Conservation (phyloP, 2,797 vertebrate species). For the Enteromius anoplus region DNA sequence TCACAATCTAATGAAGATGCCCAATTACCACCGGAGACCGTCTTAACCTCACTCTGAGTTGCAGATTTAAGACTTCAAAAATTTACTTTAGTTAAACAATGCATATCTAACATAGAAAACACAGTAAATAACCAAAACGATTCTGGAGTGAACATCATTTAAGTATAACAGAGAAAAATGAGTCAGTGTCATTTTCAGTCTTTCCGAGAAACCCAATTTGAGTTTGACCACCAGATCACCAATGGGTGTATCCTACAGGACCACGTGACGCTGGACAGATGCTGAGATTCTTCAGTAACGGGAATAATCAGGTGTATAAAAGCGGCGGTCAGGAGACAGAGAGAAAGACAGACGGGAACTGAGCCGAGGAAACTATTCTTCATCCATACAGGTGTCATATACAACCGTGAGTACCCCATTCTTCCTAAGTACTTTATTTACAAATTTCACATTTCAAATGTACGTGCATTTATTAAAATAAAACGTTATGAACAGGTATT, state of each 20-base stretch:
- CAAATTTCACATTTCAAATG: not conserved
- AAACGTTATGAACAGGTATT: not conserved
- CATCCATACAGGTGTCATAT: constrained; percentile 16
- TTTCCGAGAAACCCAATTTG: constrained; percentile 40
- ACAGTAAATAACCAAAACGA: not conserved
- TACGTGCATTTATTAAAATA: not conserved
- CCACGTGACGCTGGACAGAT: constrained; percentile 51
- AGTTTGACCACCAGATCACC: constrained; percentile 43
- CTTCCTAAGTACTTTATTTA: not conserved
- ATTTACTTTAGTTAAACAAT: not conserved
- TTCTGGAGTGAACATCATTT: not conserved
- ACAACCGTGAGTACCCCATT: not conserved
- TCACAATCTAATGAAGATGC: constrained; percentile 54
- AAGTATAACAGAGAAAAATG: constrained; percentile 6
- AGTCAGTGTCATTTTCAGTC: constrained; percentile 30
- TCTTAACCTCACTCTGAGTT: not conserved
- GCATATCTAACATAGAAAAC: not conserved
- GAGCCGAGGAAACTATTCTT: not conserved
- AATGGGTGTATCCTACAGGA: constrained; percentile 35
- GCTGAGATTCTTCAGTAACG: not conserved
- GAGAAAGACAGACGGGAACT: not conserved
- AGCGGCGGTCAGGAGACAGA: constrained; percentile 4
- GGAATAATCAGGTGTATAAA: constrained; percentile 55
- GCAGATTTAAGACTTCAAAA: not conserved
- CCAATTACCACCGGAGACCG: constrained; percentile 15